These are phyloP conservation scores for Fopius arisanus DNA, from an alignment of 1,140 invertebrate species.

Conservation along the genomic window DNA sequence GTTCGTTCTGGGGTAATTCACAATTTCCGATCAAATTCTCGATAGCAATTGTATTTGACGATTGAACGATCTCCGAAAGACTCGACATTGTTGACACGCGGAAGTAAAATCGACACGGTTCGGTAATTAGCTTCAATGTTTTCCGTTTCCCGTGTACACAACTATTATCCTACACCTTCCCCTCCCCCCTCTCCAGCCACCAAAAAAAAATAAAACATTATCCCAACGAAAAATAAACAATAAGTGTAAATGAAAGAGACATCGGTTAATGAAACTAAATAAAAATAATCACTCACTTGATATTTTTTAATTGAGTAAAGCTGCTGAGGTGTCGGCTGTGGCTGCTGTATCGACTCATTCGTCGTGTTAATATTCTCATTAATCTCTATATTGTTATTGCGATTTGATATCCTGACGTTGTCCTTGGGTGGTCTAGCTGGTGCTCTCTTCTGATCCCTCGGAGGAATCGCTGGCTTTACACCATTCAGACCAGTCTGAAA, in stretches of 20 bases:
- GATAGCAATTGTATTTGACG: conserved; percentile 6
- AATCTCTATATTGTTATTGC: conserved; percentile 67
- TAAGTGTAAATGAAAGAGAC: neutral
- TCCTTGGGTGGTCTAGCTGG: conserved; percentile 74
- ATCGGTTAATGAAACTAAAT: neutral
- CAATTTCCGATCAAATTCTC: neutral
- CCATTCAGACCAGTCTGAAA: conserved; percentile 67
- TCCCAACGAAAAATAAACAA: neutral
- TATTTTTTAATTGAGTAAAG: conserved; percentile 90
- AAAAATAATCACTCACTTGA: conserved; percentile 70
- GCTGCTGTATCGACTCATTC: conserved; percentile 27
- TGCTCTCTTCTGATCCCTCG: conserved; percentile 75
- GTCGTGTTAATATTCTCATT: conserved; percentile 62
- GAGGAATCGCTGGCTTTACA: conserved; percentile 77
- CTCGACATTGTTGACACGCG: neutral
- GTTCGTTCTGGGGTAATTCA: neutral
- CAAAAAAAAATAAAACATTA: neutral
- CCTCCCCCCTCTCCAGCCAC: too few relatives aligned
- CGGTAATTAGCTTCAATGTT: neutral
- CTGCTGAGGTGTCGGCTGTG: conserved; percentile 81
- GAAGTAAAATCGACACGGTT: conserved; percentile 8
- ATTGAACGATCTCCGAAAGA: neutral
- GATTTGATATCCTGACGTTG: conserved; percentile 57
- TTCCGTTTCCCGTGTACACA: neutral
- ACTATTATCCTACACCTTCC: too few relatives aligned